Base-by-base conservation (phyloP, 2,113 vertebrate species). In the Ictalurus punctatus region DNA sequence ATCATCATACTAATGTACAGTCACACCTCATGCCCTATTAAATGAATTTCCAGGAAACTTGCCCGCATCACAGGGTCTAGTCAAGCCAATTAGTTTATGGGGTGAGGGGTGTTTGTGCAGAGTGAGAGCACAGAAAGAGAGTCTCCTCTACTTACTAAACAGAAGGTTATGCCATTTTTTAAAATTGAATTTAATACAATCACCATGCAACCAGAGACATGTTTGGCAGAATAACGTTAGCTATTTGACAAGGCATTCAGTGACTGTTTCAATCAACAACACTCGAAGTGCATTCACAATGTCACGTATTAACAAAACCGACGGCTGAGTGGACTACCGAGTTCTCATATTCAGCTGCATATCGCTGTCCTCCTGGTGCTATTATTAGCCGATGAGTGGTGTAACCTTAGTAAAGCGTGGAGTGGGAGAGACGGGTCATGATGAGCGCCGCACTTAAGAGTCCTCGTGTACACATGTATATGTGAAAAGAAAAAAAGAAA, bases 301-400 rank as follows among this genome's bases (percentile, higher is more conserved):
- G 8, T 34, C 69, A 71, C 23, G 86, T 52, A 83, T 79, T 69
- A 74, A 52, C 82, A 84, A 86, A 84, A 71, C 81, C 40, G 74
- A 76, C 34, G 19, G 59, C 71, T 87, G 73, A 25, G 19, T 25
- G 25, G n/a, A 69, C 54, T 58, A 44, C 78, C 0, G 3, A 5
- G 74, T 54, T 89, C 74, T 89, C 90, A 89, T 74, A 25, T 91
- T 89, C 86, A 16, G 65, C 65, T 65, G 76, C 88, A 85, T 87
- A 84, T 85, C 88, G 86, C 73, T 81, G 27, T 52, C 61, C 74
- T 89, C 59, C 67, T 58, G 76, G 71, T 88, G 86, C 91, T 92
- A 93, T 90, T 91, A 89, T 89, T 93, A 93, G 91, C 87, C 48
- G 78, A 27, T 63, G 84, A 86, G 83, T 73, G 86, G 85, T 86